A percentile compares a stretch with the other conserved stretches of the same genome.
Conservation (phyloP, 2,797 vertebrate species). For the Anguilla obscura region DNA sequence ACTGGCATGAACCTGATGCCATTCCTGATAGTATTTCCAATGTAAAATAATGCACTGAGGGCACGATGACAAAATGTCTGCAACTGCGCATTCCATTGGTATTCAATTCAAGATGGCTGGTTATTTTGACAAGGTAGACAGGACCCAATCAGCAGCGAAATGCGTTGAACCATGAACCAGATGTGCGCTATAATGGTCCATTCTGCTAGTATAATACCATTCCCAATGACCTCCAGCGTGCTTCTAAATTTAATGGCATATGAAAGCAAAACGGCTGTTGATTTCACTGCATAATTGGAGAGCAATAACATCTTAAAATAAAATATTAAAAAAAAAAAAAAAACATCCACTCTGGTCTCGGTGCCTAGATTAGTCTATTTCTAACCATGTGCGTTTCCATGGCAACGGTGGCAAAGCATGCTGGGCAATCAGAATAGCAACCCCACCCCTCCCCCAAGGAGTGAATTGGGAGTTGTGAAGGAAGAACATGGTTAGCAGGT, state of each 20-base stretch:
- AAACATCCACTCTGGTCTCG: constrained; percentile 11
- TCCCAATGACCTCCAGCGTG: background rate
- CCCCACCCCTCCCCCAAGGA: background rate
- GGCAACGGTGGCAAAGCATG: constrained; percentile 49
- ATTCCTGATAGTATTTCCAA: background rate
- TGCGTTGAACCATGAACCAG: background rate
- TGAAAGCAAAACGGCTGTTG: background rate
- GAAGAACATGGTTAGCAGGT: too few relatives aligned
- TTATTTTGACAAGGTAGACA: background rate
- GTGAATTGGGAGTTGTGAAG: background rate
- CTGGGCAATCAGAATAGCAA: background rate
- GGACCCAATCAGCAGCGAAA: background rate
- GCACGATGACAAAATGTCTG: background rate
- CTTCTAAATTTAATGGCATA: background rate
- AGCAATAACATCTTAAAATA: background rate
- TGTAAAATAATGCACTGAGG: background rate
- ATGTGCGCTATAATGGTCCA: background rate
- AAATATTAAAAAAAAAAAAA: background rate
- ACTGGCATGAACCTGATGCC: background rate
- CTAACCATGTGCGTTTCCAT: constrained; percentile 52
- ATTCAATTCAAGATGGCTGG: background rate
- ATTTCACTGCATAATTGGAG: constrained; percentile 33
- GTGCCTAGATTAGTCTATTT: constrained; percentile 24
- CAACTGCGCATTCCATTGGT: background rate
- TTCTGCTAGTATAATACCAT: background rate